These are phyloP conservation scores for Trinectes maculatus DNA, from an alignment of 2,113 vertebrate species.

Conservation along the genomic window DNA sequence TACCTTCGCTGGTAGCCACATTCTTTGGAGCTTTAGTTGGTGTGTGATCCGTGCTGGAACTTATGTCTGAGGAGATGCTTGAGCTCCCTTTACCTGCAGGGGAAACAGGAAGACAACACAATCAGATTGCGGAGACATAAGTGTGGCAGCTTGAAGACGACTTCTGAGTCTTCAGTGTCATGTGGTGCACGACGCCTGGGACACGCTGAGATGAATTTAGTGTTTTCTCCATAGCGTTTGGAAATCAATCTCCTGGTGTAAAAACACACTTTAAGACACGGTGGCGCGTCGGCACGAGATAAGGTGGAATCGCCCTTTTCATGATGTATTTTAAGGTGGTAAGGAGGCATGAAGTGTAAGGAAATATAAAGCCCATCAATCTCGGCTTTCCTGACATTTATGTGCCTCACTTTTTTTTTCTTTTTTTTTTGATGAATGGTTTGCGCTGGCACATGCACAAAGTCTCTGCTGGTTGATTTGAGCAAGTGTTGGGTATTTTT, in stretches of 20 bases:
- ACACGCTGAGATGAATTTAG: background rate
- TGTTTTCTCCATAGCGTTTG: too few relatives aligned
- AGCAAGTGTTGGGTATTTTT: slow-evolving; percentile 28
- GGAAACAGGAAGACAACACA: slow-evolving; percentile 22
- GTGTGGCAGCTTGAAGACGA: slow-evolving; percentile 8
- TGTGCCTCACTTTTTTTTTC: slow-evolving; percentile 28
- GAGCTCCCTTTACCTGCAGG: slow-evolving; percentile 97
- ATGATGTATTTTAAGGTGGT: slow-evolving; percentile 21
- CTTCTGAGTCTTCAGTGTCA: background rate
- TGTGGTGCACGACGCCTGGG: background rate
- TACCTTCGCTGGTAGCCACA: slow-evolving; percentile 99
- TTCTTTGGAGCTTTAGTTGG: slow-evolving; percentile 96
- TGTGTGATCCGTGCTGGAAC: slow-evolving; percentile 98
- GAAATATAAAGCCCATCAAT: slow-evolving; percentile 48
- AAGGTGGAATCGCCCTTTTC: slow-evolving; percentile 4
- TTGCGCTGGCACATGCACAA: slow-evolving; percentile 47
- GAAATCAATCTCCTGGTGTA: too few relatives aligned
- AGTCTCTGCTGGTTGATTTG: slow-evolving; percentile 41
- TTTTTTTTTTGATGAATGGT: slow-evolving; percentile 35
- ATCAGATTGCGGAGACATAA: slow-evolving; percentile 16
- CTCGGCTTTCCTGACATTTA: slow-evolving; percentile 56
- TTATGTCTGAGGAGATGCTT: slow-evolving; percentile 99
- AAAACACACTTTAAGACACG: too few relatives aligned
- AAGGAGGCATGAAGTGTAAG: slow-evolving; percentile 32
- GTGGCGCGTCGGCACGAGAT: slow-evolving; percentile 27